A percentile compares a stretch with the other conserved stretches of the same genome.
These are phyloP conservation scores for Elegia similella DNA, from an alignment of 2,888 invertebrate species.

Conservation along the genomic window DNA sequence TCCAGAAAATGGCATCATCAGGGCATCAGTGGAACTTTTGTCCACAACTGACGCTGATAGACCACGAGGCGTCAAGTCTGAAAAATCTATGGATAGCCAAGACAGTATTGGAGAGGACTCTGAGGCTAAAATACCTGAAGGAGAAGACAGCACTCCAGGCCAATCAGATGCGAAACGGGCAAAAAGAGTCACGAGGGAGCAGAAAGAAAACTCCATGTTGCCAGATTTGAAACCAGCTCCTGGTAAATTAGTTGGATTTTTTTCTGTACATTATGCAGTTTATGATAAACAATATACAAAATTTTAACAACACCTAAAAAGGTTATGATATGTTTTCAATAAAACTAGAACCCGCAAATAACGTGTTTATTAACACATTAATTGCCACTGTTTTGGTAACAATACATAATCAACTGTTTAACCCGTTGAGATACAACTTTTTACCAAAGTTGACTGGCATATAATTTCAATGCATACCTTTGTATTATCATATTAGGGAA, in stretches of 20 bases:
- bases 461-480: too few species aligned
- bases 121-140: slow-evolving; percentile 29
- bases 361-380: too few species aligned
- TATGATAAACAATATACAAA: too few species aligned
- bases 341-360: too few species aligned
- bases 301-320: too few species aligned
- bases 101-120: slow-evolving; percentile 32
- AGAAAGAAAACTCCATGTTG: slow-evolving; percentile 87
- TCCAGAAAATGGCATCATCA: slow-evolving; percentile 88
- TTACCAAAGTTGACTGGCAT: too few species aligned
- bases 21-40: slow-evolving; percentile 90
- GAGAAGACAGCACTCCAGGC: slow-evolving; percentile 59
- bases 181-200: slow-evolving; percentile 74
- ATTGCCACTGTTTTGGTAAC: too few species aligned
- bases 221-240: slow-evolving; percentile 91
- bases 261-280: not conserved
- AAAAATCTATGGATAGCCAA: slow-evolving; percentile 40
- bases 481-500: too few species aligned
- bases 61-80: slow-evolving; percentile 79
- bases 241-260: slow-evolving; percentile 52
- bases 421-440: too few species aligned
- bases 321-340: too few species aligned
- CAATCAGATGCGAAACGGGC: slow-evolving; percentile 65
- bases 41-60: slow-evolving; percentile 86
- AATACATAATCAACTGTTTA: too few species aligned